phyloP scores from a whole-genome alignment of 2,797 vertebrate genomes.

The Stomatorhinus walkeri region DNA sequence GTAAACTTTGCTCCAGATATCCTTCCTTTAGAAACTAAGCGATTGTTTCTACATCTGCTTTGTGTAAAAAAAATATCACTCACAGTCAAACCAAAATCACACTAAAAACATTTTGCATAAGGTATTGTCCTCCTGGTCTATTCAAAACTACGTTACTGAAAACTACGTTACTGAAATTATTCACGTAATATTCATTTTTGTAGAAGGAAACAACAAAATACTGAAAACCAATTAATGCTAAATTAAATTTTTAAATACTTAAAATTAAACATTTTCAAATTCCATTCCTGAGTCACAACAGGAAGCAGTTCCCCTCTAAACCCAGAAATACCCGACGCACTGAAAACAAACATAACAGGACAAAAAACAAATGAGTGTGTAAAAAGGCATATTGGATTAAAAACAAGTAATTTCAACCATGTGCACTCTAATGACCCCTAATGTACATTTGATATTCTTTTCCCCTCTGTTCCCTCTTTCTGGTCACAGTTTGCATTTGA shows the following conservation, averaged over 20 bases:
- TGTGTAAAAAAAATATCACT: not conserved
- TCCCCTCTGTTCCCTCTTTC: not conserved
- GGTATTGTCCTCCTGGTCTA: not conserved
- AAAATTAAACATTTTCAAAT: not conserved
- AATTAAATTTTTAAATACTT: not conserved
- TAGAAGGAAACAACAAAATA: not conserved
- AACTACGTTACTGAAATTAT: not conserved
- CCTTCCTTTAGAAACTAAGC: not conserved
- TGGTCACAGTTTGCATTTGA: constrained; percentile 22
- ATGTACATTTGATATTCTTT: not conserved
- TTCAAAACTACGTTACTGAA: not conserved
- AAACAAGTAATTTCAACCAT: not conserved
- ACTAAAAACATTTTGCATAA: not conserved
- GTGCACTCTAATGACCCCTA: not conserved
- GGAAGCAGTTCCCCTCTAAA: not conserved
- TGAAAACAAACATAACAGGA: not conserved
- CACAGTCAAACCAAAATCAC: not conserved
- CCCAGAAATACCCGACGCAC: not conserved
- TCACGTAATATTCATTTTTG: not conserved
- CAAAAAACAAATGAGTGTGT: not conserved
- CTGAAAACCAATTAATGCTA: not conserved
- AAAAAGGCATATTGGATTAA: not conserved
- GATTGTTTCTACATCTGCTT: not conserved
- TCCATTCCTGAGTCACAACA: not conserved
- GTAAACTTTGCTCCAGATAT: not conserved